Base-by-base conservation (phyloP, 2,797 vertebrate species). In the Chelon labrosus region DNA sequence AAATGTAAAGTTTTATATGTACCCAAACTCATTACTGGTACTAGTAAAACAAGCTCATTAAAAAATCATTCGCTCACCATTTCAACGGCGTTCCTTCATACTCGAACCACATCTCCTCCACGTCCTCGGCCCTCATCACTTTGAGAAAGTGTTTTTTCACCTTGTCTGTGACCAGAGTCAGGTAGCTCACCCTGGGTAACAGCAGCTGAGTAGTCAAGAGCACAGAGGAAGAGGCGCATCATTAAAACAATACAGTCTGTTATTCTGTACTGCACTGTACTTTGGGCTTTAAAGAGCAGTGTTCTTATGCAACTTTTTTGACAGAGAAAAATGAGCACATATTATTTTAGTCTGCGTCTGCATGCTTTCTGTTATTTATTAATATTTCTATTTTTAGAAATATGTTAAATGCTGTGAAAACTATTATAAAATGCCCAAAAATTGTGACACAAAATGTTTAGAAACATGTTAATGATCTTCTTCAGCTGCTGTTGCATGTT, bases 71-170 rank as follows among this genome's bases (percentile, higher is more conserved):
- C 7, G 39, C 96, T 95, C 85, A 99, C 98, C 98, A 99, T 94
- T 99, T 99, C 69, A 99, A 94, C 2, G 98, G 96, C 35, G 95
- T 97, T 61, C 97, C 98, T 94, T 99, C 97, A 3, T 97, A 98
- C 90, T 99, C 98, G 73, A 99, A 99, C 98, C 98, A 99, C 94
- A 99, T 98, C 92, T 99, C 98, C 89, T 95, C 96, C 76, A 96
- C 94, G 27, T 99, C 97, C 65, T 99, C 98, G 52, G 96, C 91
- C 87, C 91, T 96, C 95, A 99, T 96, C 80, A 95, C 97, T 92
- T 98, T 99, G 82, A 96, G 96, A 90, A 99, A 99, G 89, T 99
- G 98, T 77, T 99, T 99, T 93, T 97, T 99, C 88, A 98, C 98
- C 92, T 99, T 99, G 94, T 99, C 98, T 41, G 98, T 99, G 58